Evolutionary conservation across 2,888 invertebrate species (phyloP), one percentile per base, ranked within the genome.

Genomic region (Baccha elongata): DNA sequence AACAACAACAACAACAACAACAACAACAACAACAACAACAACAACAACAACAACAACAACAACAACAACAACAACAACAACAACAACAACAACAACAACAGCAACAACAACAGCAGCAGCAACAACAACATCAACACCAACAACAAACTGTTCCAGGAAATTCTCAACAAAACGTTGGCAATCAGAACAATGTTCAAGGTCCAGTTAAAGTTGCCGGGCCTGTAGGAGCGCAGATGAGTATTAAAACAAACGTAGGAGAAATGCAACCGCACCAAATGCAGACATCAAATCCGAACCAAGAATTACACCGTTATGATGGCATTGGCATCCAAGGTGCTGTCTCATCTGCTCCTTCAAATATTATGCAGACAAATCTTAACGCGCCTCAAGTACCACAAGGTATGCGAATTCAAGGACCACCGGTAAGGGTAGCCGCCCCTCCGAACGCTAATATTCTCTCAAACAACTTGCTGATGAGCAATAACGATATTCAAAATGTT

Each of bases 91-190:
- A 86, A 64, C 81, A 75, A 8, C 85, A 85, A 6, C 74, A 74
- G 3, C 73, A 80, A 80, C 91, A 91, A 85, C 90, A 92, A 79
- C 91, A 91, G 84, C 91, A 91, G 84, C 91, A 91, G 86, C 89
- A 90, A 40, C 91, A 91, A 17, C 87, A 87, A 5, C 87, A 87
- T 11, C 87, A 88, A 10, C 88, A 86, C 26, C 87, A 86, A 29
- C 79, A 87, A 23, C 86, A 86, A 13, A 84, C 85, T 40, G 78
- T 74, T 26, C 19, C 68, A 32, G 42, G 72, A 8, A 72, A 48
- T 29, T 29, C 72, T 11, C 81, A 84, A 37, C 84, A 84, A 37
- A 79, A 62, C n/a, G 75, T 84, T 26, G 73, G 71, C n/a, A 80
- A 80, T 46, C 75, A 75, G 17, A 75, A 71, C 17, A 71, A 60